Conservation (phyloP, 2,888 invertebrate genomes). For the Taenaris catops region DNA sequence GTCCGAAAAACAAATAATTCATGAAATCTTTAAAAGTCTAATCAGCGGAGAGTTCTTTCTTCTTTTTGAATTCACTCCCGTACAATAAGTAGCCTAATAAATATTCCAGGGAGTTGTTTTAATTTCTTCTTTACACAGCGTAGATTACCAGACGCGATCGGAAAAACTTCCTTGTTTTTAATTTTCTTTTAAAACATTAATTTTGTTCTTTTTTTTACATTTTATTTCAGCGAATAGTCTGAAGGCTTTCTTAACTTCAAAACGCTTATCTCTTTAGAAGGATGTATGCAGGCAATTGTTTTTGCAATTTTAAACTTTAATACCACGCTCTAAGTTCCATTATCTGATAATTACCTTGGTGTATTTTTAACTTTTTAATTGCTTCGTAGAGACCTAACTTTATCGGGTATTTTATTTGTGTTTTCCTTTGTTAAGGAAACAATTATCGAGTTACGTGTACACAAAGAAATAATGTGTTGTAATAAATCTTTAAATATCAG, state of each 20-base stretch:
- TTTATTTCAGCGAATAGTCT: constrained; percentile 70
- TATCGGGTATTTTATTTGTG: constrained; percentile 36
- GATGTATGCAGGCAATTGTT: constrained; percentile 39
- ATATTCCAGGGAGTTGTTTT: constrained; percentile 77
- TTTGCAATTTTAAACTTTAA: constrained; percentile 49
- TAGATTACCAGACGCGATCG: constrained; percentile 73
- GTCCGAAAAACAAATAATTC: constrained; percentile 11
- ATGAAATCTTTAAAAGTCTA: constrained; percentile 20
- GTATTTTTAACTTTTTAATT: constrained; percentile 61
- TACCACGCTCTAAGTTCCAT: constrained; percentile 40
- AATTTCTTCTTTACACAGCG: constrained; percentile 76
- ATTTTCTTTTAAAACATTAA: constrained; percentile 77
- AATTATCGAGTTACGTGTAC: constrained; percentile 24
- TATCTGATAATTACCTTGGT: constrained; percentile 39
- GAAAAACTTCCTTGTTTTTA: constrained; percentile 76
- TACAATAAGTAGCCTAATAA: constrained; percentile 72
- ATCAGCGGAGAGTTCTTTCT: constrained; percentile 20
- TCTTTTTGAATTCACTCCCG: constrained; percentile 46
- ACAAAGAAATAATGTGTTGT: too few species aligned
- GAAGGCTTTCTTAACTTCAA: constrained; percentile 69
- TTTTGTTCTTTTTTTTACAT: constrained; percentile 56
- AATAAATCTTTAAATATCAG: too few species aligned
- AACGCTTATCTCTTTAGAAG: constrained; percentile 57
- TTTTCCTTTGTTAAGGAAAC: too few species aligned
- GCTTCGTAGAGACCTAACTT: constrained; percentile 52